These are phyloP conservation scores for Cerastis leucographa DNA, from an alignment of 2,888 invertebrate genomes.

Conservation along the genomic window DNA sequence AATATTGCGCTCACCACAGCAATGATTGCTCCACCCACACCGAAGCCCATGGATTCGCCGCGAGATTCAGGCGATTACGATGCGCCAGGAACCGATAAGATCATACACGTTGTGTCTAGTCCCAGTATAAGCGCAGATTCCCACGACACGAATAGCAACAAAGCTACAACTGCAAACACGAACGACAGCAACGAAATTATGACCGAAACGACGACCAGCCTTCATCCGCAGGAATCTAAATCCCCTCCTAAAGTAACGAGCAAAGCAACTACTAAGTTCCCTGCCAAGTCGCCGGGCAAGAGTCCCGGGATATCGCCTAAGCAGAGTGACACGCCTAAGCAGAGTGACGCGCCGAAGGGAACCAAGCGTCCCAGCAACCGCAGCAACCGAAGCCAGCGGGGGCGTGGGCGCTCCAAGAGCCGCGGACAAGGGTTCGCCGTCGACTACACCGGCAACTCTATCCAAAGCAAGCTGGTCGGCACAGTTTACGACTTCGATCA, in stretches of 20 bases:
- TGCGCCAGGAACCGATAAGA: conserved; percentile 81
- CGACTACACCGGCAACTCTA: conserved; percentile 92
- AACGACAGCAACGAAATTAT: conserved; percentile 83
- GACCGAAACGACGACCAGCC: conserved; percentile 76
- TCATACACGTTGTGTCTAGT: conserved; percentile 81
- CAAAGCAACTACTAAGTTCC: conserved; percentile 92
- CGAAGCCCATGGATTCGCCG: conserved; percentile 86
- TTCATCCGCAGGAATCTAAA: conserved; percentile 80
- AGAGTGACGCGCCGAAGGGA: conserved; percentile 86
- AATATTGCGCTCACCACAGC: conserved; percentile 95
- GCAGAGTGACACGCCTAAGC: conserved; percentile 88
- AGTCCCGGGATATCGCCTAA: conserved; percentile 92
- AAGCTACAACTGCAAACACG: conserved; percentile 76
- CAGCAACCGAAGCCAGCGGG: conserved; percentile 86
- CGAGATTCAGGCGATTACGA: conserved; percentile 81
- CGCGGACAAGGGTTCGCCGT: conserved; percentile 82
- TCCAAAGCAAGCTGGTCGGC: conserved; percentile 95
- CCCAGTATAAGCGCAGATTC: conserved; percentile 84
- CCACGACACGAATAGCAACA: conserved; percentile 78
- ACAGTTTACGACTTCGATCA: conserved; percentile 97
- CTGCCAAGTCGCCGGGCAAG: conserved; percentile 93
- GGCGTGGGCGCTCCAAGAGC: conserved; percentile 88
- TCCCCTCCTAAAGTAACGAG: conserved; percentile 83
- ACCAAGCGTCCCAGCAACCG: conserved; percentile 82
- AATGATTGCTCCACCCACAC: conserved; percentile 93